Base-by-base conservation (phyloP, 2,888 invertebrate species). In the Drosophila anomalipes region DNA sequence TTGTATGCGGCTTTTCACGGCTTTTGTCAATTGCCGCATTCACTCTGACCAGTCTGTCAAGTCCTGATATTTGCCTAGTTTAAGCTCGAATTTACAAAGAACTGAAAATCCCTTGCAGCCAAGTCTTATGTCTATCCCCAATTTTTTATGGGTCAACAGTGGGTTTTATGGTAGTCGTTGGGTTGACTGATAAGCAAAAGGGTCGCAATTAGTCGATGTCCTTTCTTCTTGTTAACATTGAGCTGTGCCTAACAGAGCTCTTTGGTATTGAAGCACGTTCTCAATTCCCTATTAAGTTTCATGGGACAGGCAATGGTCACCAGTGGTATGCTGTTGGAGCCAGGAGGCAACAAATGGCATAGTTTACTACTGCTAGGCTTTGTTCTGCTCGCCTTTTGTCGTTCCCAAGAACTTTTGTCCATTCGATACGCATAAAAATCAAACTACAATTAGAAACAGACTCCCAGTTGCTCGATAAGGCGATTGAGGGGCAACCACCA, bases 401-500 rank as follows among this genome's bases (percentile, higher is more conserved):
- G 19, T 41, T 44, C 32, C 22, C 16, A 33, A 37, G 61, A 76
- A 67, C 70, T 79, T 88, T 77, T 62, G 53, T 64, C 54, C 85
- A 82, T 89, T 86, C 90, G 89, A 86, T 85, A 86, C 90, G 89
- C 79, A 86, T 77, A 79, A 79, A 89, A 87, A 87, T 87, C 91
- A 87, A 90, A 89, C 82, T 79, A 90, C 87, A 87, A 87, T 87
- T 87, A 87, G 87, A 82, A 82, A 71, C 82, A 86, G 89, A 77
- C 70, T 64, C 70, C 60, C 61, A 73, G 73, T 62, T 63, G 64
- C 56, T 47, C 26, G 44, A 57, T 30, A 28, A n/a, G 41, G 16
- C n/a, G n/a, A 30, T 3, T 41, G 28, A 41, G 33, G 44, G 72
- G 49, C 56, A 58, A 39, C 37, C 57, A 69, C 64, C 70, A 74